Percentiles rank a stretch among this genome's conserved stretches.
These are phyloP conservation scores for Scalopus aquaticus DNA, from an alignment of 2,113 vertebrate species.

Conservation along the genomic window DNA sequence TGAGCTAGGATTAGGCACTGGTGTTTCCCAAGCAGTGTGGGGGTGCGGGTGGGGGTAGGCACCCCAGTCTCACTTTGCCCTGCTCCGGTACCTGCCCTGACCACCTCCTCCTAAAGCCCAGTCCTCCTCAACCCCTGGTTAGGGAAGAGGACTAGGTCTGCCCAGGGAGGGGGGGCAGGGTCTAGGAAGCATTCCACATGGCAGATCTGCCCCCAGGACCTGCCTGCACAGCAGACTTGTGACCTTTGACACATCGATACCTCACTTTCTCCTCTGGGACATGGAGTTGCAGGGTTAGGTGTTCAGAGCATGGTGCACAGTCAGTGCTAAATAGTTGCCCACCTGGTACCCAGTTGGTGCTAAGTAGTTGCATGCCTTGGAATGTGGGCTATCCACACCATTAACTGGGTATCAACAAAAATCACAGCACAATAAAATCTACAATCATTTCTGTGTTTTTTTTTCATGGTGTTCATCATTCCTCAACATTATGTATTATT, in stretches of 20 bases:
- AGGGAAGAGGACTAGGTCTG: no score
- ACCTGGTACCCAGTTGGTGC: background rate
- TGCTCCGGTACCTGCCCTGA: background rate
- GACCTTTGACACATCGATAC: background rate
- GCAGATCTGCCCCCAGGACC: background rate
- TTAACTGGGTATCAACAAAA: rapidly evolving
- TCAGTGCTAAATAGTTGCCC: no score
- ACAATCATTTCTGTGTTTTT: rapidly evolving
- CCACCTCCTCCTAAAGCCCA: background rate
- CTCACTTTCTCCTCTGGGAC: background rate
- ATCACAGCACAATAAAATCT: rapidly evolving
- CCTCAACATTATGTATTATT: rapidly evolving
- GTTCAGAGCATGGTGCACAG: background rate
- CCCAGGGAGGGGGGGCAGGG: background rate
- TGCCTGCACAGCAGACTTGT: background rate
- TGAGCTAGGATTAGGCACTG: conserved; percentile 80
- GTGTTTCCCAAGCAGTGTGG: conserved; percentile 77
- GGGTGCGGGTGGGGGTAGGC: background rate
- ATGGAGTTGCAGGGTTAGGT: no score
- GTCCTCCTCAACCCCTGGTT: background rate
- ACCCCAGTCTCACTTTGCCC: background rate
- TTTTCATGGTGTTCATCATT: rapidly evolving
- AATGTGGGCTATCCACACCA: rapidly evolving
- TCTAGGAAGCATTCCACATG: background rate
- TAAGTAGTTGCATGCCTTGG: background rate